Evolutionary conservation across 2,797 vertebrate genomes (phyloP), one percentile per base, ranked within the genome.

Genomic region (Manis crassicaudata): DNA sequence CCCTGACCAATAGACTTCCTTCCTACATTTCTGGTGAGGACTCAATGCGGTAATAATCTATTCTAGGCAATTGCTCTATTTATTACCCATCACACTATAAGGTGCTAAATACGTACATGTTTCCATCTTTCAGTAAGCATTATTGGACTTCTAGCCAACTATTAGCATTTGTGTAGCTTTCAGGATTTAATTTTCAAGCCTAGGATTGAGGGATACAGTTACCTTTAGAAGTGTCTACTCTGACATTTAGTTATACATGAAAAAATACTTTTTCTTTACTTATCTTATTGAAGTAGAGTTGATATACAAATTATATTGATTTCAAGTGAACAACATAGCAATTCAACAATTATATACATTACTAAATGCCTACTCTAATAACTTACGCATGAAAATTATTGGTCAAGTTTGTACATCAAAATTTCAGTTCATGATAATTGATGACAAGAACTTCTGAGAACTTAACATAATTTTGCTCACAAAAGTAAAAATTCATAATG

Each of bases 401-500:
- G 35, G 58, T 40, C 23, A 82, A 63, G 27, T 82, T 86, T 73
- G 1, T 43, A 89, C 88, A 79, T 93, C 29, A 50, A 82, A 86
- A 83, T 73, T 95, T 89, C 54, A 62, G 21, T n/a, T 95, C 52
- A 35, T 20, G 14, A 29, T 91, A 70, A 76, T 70, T 81, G 40
- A 85, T 46, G 10, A 29, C 5, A 80, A 84, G 40, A 90, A 84
- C 13, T 35, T 96, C 62, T 82, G 76, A 90, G n/a, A 96, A 75
- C 2, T 68, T 75, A 91, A 91, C 9, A 60, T 60, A 35, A 77
- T 50, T 77, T 77, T 65, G 14, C n/a, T 91, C 8, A 94, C 12
- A 67, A 93, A 94, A 65, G n/a, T 80, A 80, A 46, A 46, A 91
- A 93, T 43, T 79, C 32, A 14, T 56, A 90, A 94, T 88, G 27